Evolutionary conservation across 2,888 invertebrate species (phyloP).

Genomic region (Scaptomyza reducta): DNA sequence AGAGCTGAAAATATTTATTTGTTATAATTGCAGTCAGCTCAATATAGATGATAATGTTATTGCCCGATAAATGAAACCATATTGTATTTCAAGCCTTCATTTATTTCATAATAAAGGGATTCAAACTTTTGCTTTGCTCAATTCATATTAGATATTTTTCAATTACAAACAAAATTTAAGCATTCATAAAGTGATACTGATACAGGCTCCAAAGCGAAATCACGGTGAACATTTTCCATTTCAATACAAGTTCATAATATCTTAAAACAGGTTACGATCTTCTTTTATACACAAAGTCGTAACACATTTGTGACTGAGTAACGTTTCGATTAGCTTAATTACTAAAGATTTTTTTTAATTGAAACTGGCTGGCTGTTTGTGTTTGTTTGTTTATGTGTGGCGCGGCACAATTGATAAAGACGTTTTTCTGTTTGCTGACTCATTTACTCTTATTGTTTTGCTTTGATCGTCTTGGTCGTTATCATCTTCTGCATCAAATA

Average conservation of each 20-base stretch:
- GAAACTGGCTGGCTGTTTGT: slow-evolving; percentile 63
- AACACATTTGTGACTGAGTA: slow-evolving; percentile 61
- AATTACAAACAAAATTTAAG: slow-evolving; percentile 54
- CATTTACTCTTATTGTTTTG: slow-evolving; percentile 18
- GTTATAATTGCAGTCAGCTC: background rate
- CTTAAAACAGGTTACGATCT: slow-evolving; percentile 52
- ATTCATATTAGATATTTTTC: slow-evolving; percentile 59
- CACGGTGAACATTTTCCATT: slow-evolving; percentile 56
- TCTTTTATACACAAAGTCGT: slow-evolving; percentile 21
- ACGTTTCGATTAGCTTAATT: slow-evolving; percentile 67
- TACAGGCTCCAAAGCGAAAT: slow-evolving; percentile 63
- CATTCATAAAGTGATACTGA: slow-evolving; percentile 47
- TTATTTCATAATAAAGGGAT: slow-evolving; percentile 56
- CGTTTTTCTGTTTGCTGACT: slow-evolving; percentile 11
- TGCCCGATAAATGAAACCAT: background rate
- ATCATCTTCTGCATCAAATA: slow-evolving; percentile 20
- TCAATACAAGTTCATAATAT: slow-evolving; percentile 37
- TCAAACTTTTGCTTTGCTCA: slow-evolving; percentile 44
- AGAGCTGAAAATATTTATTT: background rate
- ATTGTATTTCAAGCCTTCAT: slow-evolving; percentile 27
- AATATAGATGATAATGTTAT: too few relatives aligned
- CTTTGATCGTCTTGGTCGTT: slow-evolving; percentile 18
- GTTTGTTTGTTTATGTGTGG: slow-evolving; percentile 31
- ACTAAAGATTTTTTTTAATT: slow-evolving; percentile 69
- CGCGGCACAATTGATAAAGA: slow-evolving; percentile 26